These are phyloP conservation scores for Babylonia areolata DNA, from an alignment of 1,140 invertebrate genomes.

Conservation along the genomic window DNA sequence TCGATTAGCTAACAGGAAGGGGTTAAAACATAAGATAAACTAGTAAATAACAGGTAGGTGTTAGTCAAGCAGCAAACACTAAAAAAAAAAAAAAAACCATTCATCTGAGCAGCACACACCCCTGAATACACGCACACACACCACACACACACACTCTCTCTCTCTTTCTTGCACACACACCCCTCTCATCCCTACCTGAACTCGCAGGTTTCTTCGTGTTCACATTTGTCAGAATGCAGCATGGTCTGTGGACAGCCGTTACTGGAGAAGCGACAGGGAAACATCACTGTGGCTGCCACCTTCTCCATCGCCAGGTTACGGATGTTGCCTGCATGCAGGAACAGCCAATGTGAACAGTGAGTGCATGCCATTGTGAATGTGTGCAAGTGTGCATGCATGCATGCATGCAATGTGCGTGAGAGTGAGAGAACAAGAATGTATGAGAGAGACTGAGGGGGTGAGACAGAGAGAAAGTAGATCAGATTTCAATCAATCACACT, in stretches of 20 bases:
- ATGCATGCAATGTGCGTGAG: neutral
- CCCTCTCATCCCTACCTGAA: slow-evolving; percentile 78
- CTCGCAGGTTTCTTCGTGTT: slow-evolving; percentile 99
- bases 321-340: slow-evolving; percentile 87
- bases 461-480: too few species aligned
- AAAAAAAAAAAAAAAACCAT: too few species aligned
- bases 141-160: too few species aligned
- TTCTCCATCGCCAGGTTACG: slow-evolving; percentile 99
- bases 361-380: neutral
- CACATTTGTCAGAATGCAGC: slow-evolving; percentile 96
- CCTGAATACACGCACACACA: neutral
- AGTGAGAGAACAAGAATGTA: neutral
- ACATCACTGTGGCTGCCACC: slow-evolving; percentile 97
- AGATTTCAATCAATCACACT: too few species aligned
- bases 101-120: too few species aligned
- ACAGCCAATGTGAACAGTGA: neutral
- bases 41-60: too few species aligned
- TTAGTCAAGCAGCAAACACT: too few species aligned
- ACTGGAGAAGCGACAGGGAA: slow-evolving; percentile 98
- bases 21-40: too few species aligned
- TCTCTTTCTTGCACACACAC: neutral
- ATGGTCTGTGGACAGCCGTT: slow-evolving; percentile 95
- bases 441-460: too few species aligned
- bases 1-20: too few species aligned
- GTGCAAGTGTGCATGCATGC: neutral